phyloP scores from a whole-genome alignment of 2,113 vertebrate species.

The Synchiropus splendidus region DNA sequence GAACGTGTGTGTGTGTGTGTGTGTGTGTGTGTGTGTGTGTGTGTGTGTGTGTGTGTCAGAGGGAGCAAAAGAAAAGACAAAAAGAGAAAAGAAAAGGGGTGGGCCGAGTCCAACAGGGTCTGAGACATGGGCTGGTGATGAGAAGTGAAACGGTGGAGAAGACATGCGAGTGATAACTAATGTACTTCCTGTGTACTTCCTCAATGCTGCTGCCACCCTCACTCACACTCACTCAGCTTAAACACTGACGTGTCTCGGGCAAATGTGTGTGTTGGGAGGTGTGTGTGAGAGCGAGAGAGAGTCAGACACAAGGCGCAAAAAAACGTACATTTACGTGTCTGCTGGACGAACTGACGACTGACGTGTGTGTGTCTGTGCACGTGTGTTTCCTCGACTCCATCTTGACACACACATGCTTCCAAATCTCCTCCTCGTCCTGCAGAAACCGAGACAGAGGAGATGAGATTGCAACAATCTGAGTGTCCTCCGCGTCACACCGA shows the following conservation, averaged over 20 bases:
- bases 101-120: conserved; percentile 15
- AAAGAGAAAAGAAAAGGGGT: conserved; percentile 11
- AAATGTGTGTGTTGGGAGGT: conserved; percentile 8
- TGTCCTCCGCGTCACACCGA: background rate
- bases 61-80: conserved; percentile 6
- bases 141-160: conserved; percentile 68
- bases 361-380: conserved; percentile 12
- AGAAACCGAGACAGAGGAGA: conserved; percentile 8
- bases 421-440: conserved; percentile 28
- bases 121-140: conserved; percentile 53
- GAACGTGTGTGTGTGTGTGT: conserved; percentile 24
- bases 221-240: conserved; percentile 27
- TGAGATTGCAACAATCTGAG: conserved; percentile 4
- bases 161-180: conserved; percentile 85
- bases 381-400: conserved; percentile 18
- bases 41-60: conserved; percentile 19
- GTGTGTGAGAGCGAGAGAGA: conserved; percentile 17
- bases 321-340: conserved; percentile 29
- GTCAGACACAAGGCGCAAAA: conserved; percentile 29
- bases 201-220: conserved; percentile 38
- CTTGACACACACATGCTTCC: background rate
- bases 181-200: conserved; percentile 87
- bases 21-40: conserved; percentile 14
- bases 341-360: conserved; percentile 24
- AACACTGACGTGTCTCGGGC: conserved; percentile 34